Evolutionary conservation across 2,888 invertebrate genomes (phyloP).

Genomic region (Yponomeuta evonymella): DNA sequence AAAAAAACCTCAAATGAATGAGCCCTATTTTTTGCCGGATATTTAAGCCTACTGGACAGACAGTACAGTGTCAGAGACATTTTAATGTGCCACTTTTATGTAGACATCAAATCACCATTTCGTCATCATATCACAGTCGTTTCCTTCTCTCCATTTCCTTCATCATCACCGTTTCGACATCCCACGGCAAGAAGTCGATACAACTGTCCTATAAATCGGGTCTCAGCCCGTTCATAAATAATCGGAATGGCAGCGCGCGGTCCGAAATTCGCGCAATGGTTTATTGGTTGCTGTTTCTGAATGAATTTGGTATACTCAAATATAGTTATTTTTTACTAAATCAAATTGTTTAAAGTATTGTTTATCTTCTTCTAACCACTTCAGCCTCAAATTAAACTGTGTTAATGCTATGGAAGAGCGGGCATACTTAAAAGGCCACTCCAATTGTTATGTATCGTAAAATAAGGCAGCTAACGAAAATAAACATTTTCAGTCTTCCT

Average conservation of each 20-base stretch:
- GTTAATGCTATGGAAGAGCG: no score
- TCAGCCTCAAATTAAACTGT: no score
- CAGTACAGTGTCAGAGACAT: no score
- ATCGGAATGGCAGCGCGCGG: neutral
- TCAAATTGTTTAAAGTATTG: neutral
- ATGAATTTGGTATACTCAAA: neutral
- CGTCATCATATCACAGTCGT: neutral
- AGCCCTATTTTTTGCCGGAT: no score
- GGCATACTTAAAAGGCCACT: no score
- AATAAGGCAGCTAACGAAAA: no score
- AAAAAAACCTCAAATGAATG: no score
- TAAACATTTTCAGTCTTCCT: no score
- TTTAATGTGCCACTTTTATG: no score
- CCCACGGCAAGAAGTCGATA: neutral
- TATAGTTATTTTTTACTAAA: neutral
- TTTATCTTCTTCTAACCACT: no score
- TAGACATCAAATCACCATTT: neutral
- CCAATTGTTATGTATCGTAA: no score
- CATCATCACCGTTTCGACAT: neutral
- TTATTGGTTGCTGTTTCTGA: neutral
- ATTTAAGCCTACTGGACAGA: no score
- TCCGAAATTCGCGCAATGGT: neutral
- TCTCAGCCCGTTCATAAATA: neutral
- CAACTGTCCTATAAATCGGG: conserved; percentile 1
- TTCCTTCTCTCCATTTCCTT: neutral